A percentile compares a stretch with the other conserved stretches of the same genome.
These are phyloP conservation scores for Silurus aristotelis DNA, from an alignment of 2,797 vertebrate species.

Conservation along the genomic window DNA sequence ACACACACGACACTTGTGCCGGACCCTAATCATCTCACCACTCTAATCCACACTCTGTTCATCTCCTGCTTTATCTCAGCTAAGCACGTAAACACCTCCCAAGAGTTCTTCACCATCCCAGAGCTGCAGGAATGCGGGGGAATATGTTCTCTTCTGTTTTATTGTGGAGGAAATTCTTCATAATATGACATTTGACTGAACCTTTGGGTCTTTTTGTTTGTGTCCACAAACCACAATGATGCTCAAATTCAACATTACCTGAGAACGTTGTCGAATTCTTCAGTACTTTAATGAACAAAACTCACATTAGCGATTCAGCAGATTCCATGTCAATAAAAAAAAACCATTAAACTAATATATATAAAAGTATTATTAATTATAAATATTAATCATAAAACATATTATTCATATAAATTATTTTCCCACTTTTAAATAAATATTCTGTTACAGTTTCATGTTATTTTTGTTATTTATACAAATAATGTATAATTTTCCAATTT, in stretches of 20 bases:
- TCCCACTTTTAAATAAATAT: background rate
- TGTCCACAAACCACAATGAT: background rate
- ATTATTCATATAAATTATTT: no score
- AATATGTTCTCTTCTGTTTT: background rate
- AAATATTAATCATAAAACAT: no score
- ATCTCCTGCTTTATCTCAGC: slow-evolving; percentile 93
- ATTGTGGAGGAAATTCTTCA: background rate
- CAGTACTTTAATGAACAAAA: no score
- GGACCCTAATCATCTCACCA: slow-evolving; percentile 59
- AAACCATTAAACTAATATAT: background rate
- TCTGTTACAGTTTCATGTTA: background rate
- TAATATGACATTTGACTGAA: background rate
- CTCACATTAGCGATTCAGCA: background rate
- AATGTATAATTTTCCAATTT: background rate
- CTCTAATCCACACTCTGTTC: slow-evolving; percentile 87
- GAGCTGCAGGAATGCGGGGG: background rate
- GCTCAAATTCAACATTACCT: background rate
- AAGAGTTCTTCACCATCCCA: slow-evolving; percentile 69
- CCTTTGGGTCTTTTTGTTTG: no score
- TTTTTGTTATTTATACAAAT: no score
- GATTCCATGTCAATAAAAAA: background rate
- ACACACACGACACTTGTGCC: slow-evolving; percentile 70
- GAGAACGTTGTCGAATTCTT: background rate
- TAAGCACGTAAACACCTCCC: slow-evolving; percentile 89
- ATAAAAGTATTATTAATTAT: no score